Evolutionary conservation across 1,140 invertebrate species (phyloP).

Genomic region (Vanessa atalanta): DNA sequence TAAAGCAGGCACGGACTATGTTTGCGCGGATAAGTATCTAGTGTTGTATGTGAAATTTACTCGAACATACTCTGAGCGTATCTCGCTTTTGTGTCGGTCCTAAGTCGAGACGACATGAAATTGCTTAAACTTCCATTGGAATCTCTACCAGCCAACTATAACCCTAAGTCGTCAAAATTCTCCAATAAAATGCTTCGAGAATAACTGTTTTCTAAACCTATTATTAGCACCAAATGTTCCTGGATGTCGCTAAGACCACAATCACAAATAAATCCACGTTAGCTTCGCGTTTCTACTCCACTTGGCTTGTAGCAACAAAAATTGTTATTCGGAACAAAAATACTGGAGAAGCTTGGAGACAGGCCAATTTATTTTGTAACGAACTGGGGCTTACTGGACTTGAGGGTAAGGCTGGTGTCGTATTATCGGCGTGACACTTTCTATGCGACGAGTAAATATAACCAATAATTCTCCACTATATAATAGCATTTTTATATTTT

Average conservation of each 20-base stretch:
- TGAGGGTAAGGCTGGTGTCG: slow-evolving; percentile 17
- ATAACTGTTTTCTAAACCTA: slow-evolving; percentile 8
- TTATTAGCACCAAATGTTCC: neutral
- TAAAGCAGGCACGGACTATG: too few species aligned
- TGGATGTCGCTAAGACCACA: slow-evolving; percentile 3
- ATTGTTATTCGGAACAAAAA: slow-evolving; percentile 48
- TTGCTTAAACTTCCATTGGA: neutral
- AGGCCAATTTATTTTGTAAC: slow-evolving; percentile 44
- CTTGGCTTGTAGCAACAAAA: slow-evolving; percentile 38
- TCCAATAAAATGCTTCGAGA: neutral
- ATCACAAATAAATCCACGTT: slow-evolving; percentile 19
- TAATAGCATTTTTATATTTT: neutral
- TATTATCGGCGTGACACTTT: slow-evolving; percentile 1
- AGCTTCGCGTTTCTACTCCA: slow-evolving; percentile 15
- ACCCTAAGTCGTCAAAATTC: neutral
- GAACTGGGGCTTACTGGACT: slow-evolving; percentile 38
- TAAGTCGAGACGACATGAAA: too few species aligned
- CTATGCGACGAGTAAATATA: neutral
- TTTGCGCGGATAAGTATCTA: too few species aligned
- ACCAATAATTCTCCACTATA: neutral
- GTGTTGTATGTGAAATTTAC: too few species aligned
- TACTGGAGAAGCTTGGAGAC: slow-evolving; percentile 43
- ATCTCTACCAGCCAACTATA: neutral
- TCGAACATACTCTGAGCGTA: too few species aligned
- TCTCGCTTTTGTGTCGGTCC: too few species aligned